Evolutionary conservation across 2,888 invertebrate species (phyloP).

Genomic region (Colletes collaris): DNA sequence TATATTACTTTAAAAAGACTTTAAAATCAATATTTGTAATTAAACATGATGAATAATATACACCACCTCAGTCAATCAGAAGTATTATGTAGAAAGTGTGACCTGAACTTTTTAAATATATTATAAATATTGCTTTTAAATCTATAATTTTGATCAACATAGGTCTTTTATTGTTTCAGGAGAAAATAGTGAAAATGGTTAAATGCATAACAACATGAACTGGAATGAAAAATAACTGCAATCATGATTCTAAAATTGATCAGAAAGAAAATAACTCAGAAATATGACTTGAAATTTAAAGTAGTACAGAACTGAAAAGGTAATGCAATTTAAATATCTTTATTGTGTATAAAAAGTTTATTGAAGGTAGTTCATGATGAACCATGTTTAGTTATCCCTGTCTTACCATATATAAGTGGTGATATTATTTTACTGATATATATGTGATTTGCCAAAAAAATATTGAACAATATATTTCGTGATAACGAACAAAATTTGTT

Average conservation of each 20-base stretch:
- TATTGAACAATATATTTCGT: background rate
- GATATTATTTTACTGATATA: slow-evolving; percentile 72
- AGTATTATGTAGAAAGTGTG: slow-evolving; percentile 72
- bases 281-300: background rate
- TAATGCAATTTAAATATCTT: slow-evolving; percentile 13
- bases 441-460: background rate
- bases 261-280: no score
- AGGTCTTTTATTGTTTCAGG: slow-evolving; percentile 9
- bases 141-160: background rate
- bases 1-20: no score
- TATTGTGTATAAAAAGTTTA: background rate
- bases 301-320: background rate
- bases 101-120: slow-evolving; percentile 45
- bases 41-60: slow-evolving; percentile 70
- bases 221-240: background rate
- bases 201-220: background rate
- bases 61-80: slow-evolving; percentile 76
- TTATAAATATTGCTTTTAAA: background rate
- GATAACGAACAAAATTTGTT: background rate
- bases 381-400: slow-evolving; percentile 79
- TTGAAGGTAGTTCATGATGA: slow-evolving; percentile 61
- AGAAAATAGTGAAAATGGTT: slow-evolving; percentile 12
- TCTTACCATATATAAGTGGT: slow-evolving; percentile 75
- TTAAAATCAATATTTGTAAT: background rate
- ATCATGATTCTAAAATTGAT: no score